These are phyloP conservation scores for Boulengeromyrus knoepffleri DNA, from an alignment of 2,113 vertebrate genomes.

Conservation along the genomic window DNA sequence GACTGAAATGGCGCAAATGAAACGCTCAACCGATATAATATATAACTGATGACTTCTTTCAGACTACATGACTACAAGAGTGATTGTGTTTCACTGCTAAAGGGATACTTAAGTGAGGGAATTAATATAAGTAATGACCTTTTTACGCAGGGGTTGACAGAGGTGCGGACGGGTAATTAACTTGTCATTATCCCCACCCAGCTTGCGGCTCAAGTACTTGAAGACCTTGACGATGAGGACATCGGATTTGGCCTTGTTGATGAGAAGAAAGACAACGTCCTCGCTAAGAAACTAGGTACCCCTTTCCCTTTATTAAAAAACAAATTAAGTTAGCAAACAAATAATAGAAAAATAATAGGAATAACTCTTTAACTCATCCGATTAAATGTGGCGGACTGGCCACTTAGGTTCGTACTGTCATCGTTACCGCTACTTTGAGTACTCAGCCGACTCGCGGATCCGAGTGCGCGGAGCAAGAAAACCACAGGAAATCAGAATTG, in stretches of 20 bases:
- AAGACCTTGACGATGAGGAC: conserved; percentile 78
- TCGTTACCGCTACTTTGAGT: neutral
- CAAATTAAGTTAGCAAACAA: neutral
- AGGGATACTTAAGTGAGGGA: neutral
- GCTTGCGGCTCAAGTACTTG: conserved; percentile 84
- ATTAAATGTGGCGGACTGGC: neutral
- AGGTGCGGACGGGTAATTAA: neutral
- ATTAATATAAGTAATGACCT: neutral
- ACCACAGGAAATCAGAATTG: neutral
- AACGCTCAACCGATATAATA: neutral
- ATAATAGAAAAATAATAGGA: neutral
- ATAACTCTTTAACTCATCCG: neutral
- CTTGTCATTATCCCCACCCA: conserved; percentile 34
- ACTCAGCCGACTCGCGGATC: neutral
- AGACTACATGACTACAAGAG: neutral
- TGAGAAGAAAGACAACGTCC: conserved; percentile 68
- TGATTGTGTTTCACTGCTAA: neutral
- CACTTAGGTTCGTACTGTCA: neutral
- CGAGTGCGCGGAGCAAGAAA: neutral
- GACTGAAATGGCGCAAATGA: neutral
- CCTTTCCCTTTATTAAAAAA: neutral
- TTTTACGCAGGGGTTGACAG: neutral
- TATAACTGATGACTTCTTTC: neutral
- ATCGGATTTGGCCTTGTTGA: conserved; percentile 78
- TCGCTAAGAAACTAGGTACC: conserved; percentile 82